Conservation (phyloP, 2,888 invertebrate genomes). For the Cynaeus angustus region DNA sequence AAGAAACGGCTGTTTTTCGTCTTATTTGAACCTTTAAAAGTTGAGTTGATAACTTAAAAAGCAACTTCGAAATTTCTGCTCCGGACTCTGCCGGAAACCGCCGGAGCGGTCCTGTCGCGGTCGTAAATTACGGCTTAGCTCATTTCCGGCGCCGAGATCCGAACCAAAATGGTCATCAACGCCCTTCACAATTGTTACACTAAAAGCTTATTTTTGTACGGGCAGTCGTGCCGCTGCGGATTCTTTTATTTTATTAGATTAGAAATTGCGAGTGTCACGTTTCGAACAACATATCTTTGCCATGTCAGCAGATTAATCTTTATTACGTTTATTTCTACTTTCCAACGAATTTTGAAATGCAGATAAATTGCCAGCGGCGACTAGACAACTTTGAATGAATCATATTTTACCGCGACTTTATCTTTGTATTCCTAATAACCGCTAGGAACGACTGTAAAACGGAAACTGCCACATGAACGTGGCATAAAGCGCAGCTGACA, state of each 20-base stretch:
- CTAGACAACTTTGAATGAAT: constrained; percentile 18
- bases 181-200: constrained; percentile 57
- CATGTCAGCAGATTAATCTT: constrained; percentile 42
- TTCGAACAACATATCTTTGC: constrained; percentile 38
- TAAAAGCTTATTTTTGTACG: constrained; percentile 59
- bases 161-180: constrained; percentile 55
- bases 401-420: constrained; percentile 24
- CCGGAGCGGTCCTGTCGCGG: constrained; percentile 44
- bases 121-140: constrained; percentile 58
- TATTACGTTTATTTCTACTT: constrained; percentile 27
- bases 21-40: too few relatives aligned
- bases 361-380: constrained; percentile 30
- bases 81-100: constrained; percentile 35
- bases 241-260: constrained; percentile 40
- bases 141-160: constrained; percentile 53
- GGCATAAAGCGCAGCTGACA: constrained; percentile 30
- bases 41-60: too few relatives aligned
- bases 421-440: constrained; percentile 27
- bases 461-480: constrained; percentile 11
- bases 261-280: constrained; percentile 34
- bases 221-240: constrained; percentile 21
- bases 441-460: constrained; percentile 17
- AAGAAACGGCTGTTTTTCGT: too few relatives aligned
- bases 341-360: constrained; percentile 41
- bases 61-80: constrained; percentile 13